Evolutionary conservation across 2,888 invertebrate species (phyloP).

Genomic region (Melieria crassipennis): DNA sequence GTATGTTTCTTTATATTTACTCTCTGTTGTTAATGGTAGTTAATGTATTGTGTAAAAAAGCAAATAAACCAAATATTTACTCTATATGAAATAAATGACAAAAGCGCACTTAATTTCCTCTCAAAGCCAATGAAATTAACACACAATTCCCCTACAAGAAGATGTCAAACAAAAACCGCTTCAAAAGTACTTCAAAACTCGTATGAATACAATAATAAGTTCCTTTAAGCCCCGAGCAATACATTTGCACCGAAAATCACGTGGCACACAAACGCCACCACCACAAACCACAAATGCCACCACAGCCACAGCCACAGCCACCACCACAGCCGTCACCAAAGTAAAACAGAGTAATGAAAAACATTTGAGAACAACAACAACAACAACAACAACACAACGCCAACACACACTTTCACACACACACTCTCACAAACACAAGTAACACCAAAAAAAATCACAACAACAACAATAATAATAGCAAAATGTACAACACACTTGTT

Average conservation of each 20-base stretch:
- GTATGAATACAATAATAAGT: conserved; percentile 10
- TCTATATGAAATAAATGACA: conserved; percentile 36
- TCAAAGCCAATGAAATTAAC: conserved; percentile 18
- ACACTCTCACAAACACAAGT: conserved; percentile 35
- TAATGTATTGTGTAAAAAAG: conserved; percentile 8
- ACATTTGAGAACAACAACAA: conserved; percentile 22
- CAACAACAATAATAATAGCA: background rate
- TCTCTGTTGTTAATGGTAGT: conserved; percentile 8
- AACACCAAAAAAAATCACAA: conserved; percentile 25
- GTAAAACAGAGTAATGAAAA: conserved; percentile 35
- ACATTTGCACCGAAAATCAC: conserved; percentile 54
- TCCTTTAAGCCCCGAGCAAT: conserved; percentile 41
- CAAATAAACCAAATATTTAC: conserved; percentile 14
- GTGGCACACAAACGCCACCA: conserved; percentile 35
- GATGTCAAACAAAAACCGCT: conserved; percentile 13
- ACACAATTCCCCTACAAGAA: conserved; percentile 28
- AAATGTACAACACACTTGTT: background rate
- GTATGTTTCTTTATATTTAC: background rate
- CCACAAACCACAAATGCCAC: conserved; percentile 10
- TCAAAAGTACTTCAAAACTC: background rate
- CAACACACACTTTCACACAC: conserved; percentile 14
- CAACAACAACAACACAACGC: conserved; percentile 7
- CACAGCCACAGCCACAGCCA: conserved; percentile 10
- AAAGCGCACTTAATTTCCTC: conserved; percentile 44
- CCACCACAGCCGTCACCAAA: conserved; percentile 13